Evolutionary conservation across 1,140 invertebrate genomes (phyloP), one percentile per base, ranked within the genome.

Genomic region (Brachionus angularis): DNA sequence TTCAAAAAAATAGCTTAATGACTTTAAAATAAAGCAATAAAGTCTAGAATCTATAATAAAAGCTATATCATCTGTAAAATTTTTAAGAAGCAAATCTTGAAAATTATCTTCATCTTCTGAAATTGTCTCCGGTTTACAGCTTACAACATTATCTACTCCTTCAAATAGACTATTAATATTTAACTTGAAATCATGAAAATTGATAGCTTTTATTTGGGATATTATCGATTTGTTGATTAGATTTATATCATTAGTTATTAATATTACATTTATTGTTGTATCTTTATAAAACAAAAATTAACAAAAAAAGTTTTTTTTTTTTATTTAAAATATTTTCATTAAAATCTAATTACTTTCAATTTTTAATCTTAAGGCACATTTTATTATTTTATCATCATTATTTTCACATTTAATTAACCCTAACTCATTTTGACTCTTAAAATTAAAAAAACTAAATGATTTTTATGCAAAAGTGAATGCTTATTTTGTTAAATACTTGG

Each of bases 201-300:
- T 67, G 1, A 67, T 33, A 27, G 42, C 39, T 21, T 46, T 25
- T 8, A 67, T 8, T 12, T 50, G n/a, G 25, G 31, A 47, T 25
- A 67, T 67, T 67, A 34, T 47, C 36, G 62, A 46, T 34, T 67
- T 67, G 16, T 67, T 67, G 2, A 67, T 34, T 34, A 67, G 23
- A 29, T 67, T 67, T 47, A 67, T 5, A 50, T 67, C 62, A 50
- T 67, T 67, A 27, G 62, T 16, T 3, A 47, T n/a, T 23, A 67
- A 27, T 3, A 46, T 16, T 23, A 18, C 21, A 39, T 21, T 16
- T 18, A 12, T 39, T 10, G 21, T 39, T 14, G 53, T 3, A 39
- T 58, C 53, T 58, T 7, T 14, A n/a, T n/a, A n/a, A n/a, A n/a
- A n/a, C n/a, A n/a, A n/a, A n/a, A n/a, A n/a, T n/a, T n/a, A n/a